phyloP scores from a whole-genome alignment of 2,113 vertebrate species.

The Cyanoderma ruficeps region DNA sequence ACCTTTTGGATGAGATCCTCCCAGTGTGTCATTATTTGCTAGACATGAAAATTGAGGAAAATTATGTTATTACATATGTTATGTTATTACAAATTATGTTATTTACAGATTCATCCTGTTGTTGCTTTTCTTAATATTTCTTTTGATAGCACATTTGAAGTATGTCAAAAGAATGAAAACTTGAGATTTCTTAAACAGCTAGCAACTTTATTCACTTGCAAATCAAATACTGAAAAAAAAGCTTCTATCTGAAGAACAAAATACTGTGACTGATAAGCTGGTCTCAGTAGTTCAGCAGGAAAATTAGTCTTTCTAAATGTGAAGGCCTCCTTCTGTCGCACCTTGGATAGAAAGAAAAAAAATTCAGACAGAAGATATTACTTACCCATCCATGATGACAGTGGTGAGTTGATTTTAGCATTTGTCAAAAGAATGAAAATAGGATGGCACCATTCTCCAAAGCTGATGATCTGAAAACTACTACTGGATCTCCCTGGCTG shows the following conservation, averaged over 20 bases:
- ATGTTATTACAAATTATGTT: not conserved
- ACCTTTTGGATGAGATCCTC: not conserved
- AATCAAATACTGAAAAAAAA: not conserved
- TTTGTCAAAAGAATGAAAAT: not conserved
- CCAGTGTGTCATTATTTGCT: not conserved
- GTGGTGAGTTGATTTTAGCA: not conserved
- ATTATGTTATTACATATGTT: not conserved
- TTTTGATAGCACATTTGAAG: not conserved
- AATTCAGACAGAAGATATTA: not conserved
- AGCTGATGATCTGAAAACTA: not conserved
- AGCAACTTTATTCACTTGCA: not conserved
- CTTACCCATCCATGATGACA: not conserved
- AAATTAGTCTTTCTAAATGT: not conserved
- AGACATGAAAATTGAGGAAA: not conserved
- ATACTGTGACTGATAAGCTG: not conserved
- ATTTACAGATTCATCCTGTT: not conserved
- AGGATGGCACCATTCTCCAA: not conserved
- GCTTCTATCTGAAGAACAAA: not conserved
- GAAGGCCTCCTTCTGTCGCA: not conserved
- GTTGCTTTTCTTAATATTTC: not conserved
- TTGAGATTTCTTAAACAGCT: not conserved
- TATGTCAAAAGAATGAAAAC: not conserved
- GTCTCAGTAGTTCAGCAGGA: not conserved
- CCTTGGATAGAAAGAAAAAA: not conserved
- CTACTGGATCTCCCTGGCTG: not conserved